Evolutionary conservation across 2,797 vertebrate genomes (phyloP).

Genomic region (Enteromius anoplus): DNA sequence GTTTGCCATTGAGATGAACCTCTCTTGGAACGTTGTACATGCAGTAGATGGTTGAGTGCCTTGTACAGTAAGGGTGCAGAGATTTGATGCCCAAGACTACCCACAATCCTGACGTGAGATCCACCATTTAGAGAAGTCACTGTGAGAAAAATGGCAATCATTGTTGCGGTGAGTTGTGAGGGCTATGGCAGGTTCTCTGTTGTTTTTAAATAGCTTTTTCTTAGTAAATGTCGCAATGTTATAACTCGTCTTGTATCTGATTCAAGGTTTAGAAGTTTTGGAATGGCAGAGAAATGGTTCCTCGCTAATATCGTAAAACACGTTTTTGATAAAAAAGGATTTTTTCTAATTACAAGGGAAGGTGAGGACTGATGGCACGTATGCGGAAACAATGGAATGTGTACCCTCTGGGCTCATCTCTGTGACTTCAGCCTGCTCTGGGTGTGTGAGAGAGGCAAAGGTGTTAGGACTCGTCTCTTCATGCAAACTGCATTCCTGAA

Average conservation of each 20-base stretch:
- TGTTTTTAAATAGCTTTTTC: background rate
- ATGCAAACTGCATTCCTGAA: conserved; percentile 70
- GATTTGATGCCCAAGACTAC: background rate
- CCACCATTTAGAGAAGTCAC: background rate
- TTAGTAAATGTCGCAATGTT: background rate
- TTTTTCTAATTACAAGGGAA: background rate
- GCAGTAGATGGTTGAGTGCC: conserved; percentile 5
- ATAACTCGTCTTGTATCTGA: background rate
- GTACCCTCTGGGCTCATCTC: conserved; percentile 39
- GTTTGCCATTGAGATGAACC: background rate
- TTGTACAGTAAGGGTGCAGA: background rate
- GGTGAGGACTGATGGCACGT: conserved; percentile 13
- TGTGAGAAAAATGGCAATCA: background rate
- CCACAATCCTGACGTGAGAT: background rate
- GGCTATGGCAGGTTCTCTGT: background rate
- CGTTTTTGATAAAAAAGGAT: background rate
- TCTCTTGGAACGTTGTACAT: background rate
- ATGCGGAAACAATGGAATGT: conserved; percentile 46
- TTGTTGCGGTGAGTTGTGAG: background rate
- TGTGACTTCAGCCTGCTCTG: conserved; percentile 70
- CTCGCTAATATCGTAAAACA: background rate
- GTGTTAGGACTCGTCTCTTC: conserved; percentile 73
- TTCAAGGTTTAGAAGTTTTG: background rate
- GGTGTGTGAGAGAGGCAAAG: conserved; percentile 40
- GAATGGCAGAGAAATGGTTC: background rate